These are phyloP conservation scores for Torymus texanus DNA, from an alignment of 2,888 invertebrate species.

Conservation along the genomic window DNA sequence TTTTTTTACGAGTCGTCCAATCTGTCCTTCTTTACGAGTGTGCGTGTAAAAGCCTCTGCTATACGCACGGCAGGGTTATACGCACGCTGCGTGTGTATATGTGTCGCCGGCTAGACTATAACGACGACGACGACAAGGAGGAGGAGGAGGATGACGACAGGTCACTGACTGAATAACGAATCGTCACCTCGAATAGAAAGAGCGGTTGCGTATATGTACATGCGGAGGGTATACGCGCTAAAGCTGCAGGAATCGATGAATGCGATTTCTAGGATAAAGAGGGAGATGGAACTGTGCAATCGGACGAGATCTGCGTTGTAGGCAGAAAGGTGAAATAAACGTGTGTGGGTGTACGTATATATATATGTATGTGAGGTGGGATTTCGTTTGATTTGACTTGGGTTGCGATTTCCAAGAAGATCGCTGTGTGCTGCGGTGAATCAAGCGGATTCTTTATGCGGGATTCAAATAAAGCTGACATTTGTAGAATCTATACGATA, in stretches of 20 bases:
- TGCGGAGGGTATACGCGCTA: neutral
- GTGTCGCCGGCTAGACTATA: constrained; percentile 1
- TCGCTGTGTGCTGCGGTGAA: neutral
- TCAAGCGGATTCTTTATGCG: too few species aligned
- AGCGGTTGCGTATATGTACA: neutral
- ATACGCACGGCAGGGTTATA: neutral
- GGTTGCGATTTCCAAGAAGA: too few species aligned
- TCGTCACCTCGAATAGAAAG: constrained; percentile 22
- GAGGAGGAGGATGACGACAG: too few species aligned
- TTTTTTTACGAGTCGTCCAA: constrained; percentile 52
- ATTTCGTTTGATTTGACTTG: too few species aligned
- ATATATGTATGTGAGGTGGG: too few species aligned
- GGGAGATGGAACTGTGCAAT: too few species aligned
- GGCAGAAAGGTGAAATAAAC: too few species aligned
- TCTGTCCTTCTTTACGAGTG: constrained; percentile 45
- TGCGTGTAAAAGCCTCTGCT: constrained; percentile 10
- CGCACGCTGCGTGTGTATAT: constrained; percentile 20
- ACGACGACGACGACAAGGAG: too few species aligned
- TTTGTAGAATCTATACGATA: too few species aligned
- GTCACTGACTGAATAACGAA: constrained; percentile 49
- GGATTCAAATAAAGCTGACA: too few species aligned
- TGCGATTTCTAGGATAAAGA: neutral
- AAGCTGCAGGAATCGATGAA: constrained; percentile 12
- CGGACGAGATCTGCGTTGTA: too few species aligned
- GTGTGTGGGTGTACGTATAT: too few species aligned